Percentiles rank a stretch among this genome's conserved stretches.
These are phyloP conservation scores for Balaeniceps rex DNA, from an alignment of 2,113 vertebrate genomes.

Conservation along the genomic window DNA sequence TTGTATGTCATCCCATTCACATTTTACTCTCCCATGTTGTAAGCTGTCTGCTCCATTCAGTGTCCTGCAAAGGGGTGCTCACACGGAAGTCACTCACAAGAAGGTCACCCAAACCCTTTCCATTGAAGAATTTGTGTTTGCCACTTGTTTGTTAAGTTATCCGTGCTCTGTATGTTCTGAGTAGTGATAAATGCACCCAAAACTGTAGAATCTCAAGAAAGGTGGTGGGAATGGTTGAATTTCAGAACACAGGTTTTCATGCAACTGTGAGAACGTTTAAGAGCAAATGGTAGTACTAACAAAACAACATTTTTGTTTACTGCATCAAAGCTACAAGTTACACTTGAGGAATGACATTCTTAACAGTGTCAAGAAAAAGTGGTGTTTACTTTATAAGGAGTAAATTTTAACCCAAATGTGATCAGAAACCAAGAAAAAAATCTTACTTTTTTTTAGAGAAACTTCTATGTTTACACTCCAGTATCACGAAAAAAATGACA, in stretches of 20 bases:
- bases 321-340: constrained; percentile 28
- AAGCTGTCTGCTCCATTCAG: background rate
- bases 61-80: background rate
- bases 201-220: background rate
- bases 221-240: background rate
- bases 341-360: constrained; percentile 22
- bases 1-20: constrained; percentile 30
- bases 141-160: background rate
- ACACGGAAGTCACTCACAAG: background rate
- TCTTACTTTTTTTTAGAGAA: background rate
- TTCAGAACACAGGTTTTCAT: constrained; percentile 29
- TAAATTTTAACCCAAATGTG: constrained; percentile 1
- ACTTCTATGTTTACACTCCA: background rate
- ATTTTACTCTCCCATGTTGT: background rate
- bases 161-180: background rate
- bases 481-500: background rate
- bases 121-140: constrained; percentile 18
- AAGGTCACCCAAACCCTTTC: background rate
- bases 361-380: constrained; percentile 35
- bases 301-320: constrained; percentile 60
- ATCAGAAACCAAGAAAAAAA: background rate
- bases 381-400: background rate
- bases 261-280: background rate
- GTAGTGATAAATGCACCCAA: background rate
- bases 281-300: constrained; percentile 39